Base-by-base conservation (phyloP, 1,140 invertebrate genomes). In the Drosophila erecta region DNA sequence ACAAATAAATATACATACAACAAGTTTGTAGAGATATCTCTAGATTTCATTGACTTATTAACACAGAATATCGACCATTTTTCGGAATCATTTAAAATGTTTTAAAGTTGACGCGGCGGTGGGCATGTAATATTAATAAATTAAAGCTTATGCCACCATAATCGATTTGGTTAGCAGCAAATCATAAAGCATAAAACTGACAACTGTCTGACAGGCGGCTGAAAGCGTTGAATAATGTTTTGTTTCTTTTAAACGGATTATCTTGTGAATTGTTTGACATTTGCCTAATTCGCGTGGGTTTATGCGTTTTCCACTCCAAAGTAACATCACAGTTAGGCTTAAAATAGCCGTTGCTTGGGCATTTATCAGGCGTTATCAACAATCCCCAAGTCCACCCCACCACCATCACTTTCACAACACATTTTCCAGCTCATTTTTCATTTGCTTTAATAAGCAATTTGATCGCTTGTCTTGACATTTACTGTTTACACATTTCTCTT, bases 381-480 rank as follows among this genome's bases (percentile, higher is more conserved):
- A 4, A 12, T 12, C 20, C 22, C 15, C 24, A 11, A 51, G 15
- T 8, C 30, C 30, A 10, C 7, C 27, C 7, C 27, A 30, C 8
- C 27, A 30, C 8, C 30, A 30, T 10, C 30, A 30, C 4, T 10
- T 20, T 20, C 30, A 38, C 37, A 17, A 41, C 22, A 38, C 22
- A 40, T 14, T 24, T 41, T 46, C 10, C 14, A 12, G 11, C 24
- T 30, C 22, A 47, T 69, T 55, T 69, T 69, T 67, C 44, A 55
- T 61, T 35, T 66, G 50, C 53, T 51, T 59, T 66, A 55, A 57
- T 59, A 66, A 79, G 55, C 67, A 74, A 79, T 79, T 79, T 79
- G 76, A 79, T 79, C 76, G 56, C 44, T 49, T 59, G 55, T 67
- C 55, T 73, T 72, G 55, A 60, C 65, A 72, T 72, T 70, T 50